Percentiles rank a stretch among this genome's conserved stretches.
phyloP scores from a whole-genome alignment of 2,797 vertebrate species.

The Gambelia wislizenii region DNA sequence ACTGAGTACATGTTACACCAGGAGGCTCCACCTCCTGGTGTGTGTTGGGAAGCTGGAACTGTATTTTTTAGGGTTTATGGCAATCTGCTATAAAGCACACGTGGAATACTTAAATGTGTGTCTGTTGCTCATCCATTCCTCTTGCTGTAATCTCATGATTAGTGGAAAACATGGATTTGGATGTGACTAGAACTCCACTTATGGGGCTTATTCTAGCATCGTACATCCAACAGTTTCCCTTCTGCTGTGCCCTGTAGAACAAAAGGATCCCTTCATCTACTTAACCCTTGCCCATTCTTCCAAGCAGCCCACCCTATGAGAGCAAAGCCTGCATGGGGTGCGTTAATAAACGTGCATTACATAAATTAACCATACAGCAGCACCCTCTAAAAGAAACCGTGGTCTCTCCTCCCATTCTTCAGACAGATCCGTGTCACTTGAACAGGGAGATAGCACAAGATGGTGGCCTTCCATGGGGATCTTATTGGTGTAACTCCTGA shows the following conservation, averaged over 20 bases:
- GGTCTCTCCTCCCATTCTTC: constrained; percentile 15
- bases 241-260: constrained; percentile 30
- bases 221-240: constrained; percentile 40
- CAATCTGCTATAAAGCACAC: constrained; percentile 64
- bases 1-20: constrained; percentile 53
- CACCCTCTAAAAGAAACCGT: constrained; percentile 54
- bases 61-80: constrained; percentile 62
- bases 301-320: constrained; percentile 54
- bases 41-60: constrained; percentile 58
- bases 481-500: constrained; percentile 1
- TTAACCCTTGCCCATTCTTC: constrained; percentile 71
- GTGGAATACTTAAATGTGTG: constrained; percentile 62
- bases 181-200: constrained; percentile 53
- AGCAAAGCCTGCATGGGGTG: constrained; percentile 66
- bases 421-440: neutral
- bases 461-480: constrained; percentile 1
- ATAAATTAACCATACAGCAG: constrained; percentile 66
- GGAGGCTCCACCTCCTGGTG: constrained; percentile 56
- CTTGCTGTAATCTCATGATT: constrained; percentile 68
- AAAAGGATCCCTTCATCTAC: constrained; percentile 61
- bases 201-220: constrained; percentile 58
- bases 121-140: constrained; percentile 47
- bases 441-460: neutral
- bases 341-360: constrained; percentile 69
- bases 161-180: constrained; percentile 44